These are phyloP conservation scores for Rhopalosiphum padi DNA, from an alignment of 1,140 invertebrate species.

Conservation along the genomic window DNA sequence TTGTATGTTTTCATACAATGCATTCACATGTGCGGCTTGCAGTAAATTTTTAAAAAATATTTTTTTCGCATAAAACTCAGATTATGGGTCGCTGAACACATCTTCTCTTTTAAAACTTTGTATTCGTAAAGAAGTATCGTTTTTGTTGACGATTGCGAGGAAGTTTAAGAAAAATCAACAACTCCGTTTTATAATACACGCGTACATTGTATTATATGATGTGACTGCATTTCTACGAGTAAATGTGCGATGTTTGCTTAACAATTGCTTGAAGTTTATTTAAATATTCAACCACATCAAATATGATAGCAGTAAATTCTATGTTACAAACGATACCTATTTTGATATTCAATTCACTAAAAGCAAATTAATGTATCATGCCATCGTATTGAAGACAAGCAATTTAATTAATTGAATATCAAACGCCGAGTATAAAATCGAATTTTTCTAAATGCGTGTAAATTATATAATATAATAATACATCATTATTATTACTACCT, in stretches of 20 bases:
- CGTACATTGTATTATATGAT: neutral
- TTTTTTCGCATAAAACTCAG: neutral
- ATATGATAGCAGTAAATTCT: neutral
- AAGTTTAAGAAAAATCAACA: conserved; percentile 7
- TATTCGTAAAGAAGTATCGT: neutral
- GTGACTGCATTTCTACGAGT: neutral
- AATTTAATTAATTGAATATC: neutral
- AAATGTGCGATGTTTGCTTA: neutral
- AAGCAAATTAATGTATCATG: neutral
- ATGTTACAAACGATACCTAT: neutral
- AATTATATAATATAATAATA: neutral
- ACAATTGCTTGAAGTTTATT: neutral
- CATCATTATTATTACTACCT: neutral
- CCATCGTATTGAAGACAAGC: neutral
- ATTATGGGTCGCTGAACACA: neutral
- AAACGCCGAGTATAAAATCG: neutral
- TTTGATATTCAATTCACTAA: neutral
- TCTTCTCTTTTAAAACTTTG: neutral
- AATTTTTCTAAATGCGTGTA: neutral
- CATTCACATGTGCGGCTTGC: neutral
- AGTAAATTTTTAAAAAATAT: neutral
- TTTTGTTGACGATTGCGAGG: neutral
- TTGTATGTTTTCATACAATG: neutral
- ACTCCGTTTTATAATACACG: neutral
- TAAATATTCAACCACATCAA: neutral